A percentile compares a stretch with the other conserved stretches of the same genome.
Conservation (phyloP, 30 jellyfish, hydroid and myxozoan species). For the Aurelia sp. region DNA sequence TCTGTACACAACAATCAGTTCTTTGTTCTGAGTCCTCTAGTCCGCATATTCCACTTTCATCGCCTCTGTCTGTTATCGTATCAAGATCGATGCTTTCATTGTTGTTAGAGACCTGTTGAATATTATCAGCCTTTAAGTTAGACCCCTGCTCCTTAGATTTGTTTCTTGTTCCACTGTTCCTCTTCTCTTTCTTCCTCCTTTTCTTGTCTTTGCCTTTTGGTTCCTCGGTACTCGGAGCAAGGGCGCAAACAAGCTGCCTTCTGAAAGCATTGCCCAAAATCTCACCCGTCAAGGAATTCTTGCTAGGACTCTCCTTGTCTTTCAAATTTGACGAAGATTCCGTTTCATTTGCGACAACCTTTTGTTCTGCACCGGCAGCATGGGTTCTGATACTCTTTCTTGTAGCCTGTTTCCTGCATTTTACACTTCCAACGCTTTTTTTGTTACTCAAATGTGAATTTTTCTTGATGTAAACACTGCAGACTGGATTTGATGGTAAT, state of each 20-base stretch:
- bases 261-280: background rate
- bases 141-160: background rate
- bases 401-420: background rate
- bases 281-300: background rate
- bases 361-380: background rate
- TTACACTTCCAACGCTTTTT: background rate
- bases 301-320: slow-evolving; percentile 10
- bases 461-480: slow-evolving; percentile 42
- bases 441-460: background rate
- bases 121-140: background rate
- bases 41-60: too few relatives aligned
- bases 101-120: background rate
- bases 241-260: background rate
- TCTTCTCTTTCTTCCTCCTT: background rate
- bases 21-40: too few relatives aligned
- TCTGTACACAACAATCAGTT: background rate
- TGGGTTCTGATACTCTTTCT: background rate
- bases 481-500: background rate
- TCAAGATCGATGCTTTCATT: background rate
- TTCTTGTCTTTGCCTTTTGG: background rate
- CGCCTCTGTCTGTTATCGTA: too few relatives aligned
- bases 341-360: slow-evolving; percentile 5
- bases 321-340: slow-evolving; percentile 18
- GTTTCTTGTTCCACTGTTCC: background rate
- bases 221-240: background rate